Evolutionary conservation across 2,888 invertebrate genomes (phyloP).

Genomic region (Thereva unica): DNA sequence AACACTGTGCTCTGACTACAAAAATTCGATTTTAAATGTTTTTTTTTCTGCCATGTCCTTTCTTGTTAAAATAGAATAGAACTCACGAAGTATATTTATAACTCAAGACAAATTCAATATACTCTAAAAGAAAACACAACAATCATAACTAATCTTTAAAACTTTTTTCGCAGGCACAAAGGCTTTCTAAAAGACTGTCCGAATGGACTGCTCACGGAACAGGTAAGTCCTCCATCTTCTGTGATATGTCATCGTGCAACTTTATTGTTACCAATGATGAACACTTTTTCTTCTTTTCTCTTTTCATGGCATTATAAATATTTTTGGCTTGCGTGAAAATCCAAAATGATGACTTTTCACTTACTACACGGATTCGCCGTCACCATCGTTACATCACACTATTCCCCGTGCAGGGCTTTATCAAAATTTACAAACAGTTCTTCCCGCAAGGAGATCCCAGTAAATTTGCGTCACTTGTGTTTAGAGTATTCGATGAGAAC

Average conservation of each 20-base stretch:
- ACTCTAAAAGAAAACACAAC: not conserved
- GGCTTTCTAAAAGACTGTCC: slow-evolving; percentile 97
- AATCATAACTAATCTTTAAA: slow-evolving; percentile 20
- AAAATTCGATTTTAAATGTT: no score
- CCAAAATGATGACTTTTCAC: not conserved
- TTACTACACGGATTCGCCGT: not conserved
- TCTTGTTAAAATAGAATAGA: no score
- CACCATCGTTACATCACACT: no score
- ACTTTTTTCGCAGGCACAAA: slow-evolving; percentile 76
- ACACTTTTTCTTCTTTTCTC: not conserved
- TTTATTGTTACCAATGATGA: no score
- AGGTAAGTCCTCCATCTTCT: slow-evolving; percentile 64
- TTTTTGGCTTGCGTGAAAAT: not conserved
- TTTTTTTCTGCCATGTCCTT: no score
- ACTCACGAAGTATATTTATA: no score
- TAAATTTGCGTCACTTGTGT: slow-evolving; percentile 96
- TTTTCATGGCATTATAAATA: not conserved
- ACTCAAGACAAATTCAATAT: no score
- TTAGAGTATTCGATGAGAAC: slow-evolving; percentile 98
- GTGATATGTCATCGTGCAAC: not conserved
- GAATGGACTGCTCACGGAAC: slow-evolving; percentile 91
- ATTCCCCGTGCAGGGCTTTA: slow-evolving; percentile 80
- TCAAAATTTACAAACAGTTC: slow-evolving; percentile 99
- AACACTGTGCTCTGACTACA: no score
- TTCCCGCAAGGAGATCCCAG: slow-evolving; percentile 99